Evolutionary conservation across 2,888 invertebrate genomes (phyloP), one percentile per base, ranked within the genome.

Genomic region (Andrena haemorrhoa): DNA sequence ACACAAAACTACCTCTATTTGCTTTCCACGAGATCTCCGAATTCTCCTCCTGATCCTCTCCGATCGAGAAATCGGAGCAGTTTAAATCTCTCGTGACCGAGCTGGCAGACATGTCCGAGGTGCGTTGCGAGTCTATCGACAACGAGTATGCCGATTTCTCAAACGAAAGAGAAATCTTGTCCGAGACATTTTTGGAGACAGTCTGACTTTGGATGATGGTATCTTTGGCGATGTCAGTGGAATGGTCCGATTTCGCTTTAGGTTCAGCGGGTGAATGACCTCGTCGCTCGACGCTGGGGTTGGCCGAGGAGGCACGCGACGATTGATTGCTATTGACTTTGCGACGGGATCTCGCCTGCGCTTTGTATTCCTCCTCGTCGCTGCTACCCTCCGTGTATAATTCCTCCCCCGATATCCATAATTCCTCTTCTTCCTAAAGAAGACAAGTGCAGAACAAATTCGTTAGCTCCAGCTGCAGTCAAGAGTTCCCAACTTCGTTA

Each of bases 351-450:
- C 64, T 79, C 23, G 56, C 60, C 29, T 65, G 76, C 6, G 53
- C 35, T 49, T 68, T 70, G 41, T 68, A 80, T 58, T 93, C 93
- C 60, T 94, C 94, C 76, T 94, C 94, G 80, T 94, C 93, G 75
- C 93, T 93, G 70, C 93, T 94, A 35, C 94, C 94, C 78, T 94
- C 94, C 12, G 94, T 94, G 79, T 92, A 93, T n/a, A 94, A 86
- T 84, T 94, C 94, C 88, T 94, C 94, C n/a, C 94, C 94, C 2
- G 94, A 94, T 72, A 94, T 94, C 94, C 94, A 94, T 56, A 93
- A 89, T 49, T 94, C 94, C 66, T 94, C 94, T 60, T 94, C 94
- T 72, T 94, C 94, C 94, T 94, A 4, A 53, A 23, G 20, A 53
- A 53, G 8, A 58, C 12, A 69, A 60, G 29, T 29, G 1, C n/a